phyloP scores from a whole-genome alignment of 2,888 invertebrate species.

The Stomorhina lunata region DNA sequence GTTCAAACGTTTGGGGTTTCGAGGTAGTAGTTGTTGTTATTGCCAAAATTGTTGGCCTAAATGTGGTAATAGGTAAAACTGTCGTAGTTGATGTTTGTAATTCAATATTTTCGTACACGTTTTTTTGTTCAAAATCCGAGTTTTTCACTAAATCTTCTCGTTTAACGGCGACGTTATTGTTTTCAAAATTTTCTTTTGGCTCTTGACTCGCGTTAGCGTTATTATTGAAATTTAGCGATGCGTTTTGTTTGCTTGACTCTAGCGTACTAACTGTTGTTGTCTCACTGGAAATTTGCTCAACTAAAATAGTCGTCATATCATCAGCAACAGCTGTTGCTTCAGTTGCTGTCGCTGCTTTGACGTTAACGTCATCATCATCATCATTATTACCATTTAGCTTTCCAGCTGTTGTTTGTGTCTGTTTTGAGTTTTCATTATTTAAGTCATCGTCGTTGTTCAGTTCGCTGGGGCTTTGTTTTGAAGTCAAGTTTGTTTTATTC shows the following conservation, averaged over 20 bases:
- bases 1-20: conserved; percentile 46
- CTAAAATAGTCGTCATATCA: conserved; percentile 42
- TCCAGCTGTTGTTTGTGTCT: conserved; percentile 36
- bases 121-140: conserved; percentile 20
- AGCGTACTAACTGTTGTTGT: conserved; percentile 73
- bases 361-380: not conserved
- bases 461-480: conserved; percentile 36
- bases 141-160: conserved; percentile 49
- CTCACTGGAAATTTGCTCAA: conserved; percentile 68
- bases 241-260: conserved; percentile 71
- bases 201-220: not conserved
- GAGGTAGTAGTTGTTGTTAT: conserved; percentile 47
- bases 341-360: not conserved
- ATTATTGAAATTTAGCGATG: conserved; percentile 30
- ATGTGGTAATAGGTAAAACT: conserved; percentile 65
- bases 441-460: no score
- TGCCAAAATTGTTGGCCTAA: conserved; percentile 65
- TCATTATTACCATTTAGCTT: not conserved
- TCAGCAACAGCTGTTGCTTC: conserved; percentile 38
- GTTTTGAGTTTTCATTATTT: conserved; percentile 25
- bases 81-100: conserved; percentile 62
- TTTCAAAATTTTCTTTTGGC: conserved; percentile 18
- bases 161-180: conserved; percentile 43
- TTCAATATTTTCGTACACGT: conserved; percentile 61
- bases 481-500: conserved; percentile 63